Conservation (phyloP, 2,888 invertebrate species). For the Coecobrya sp. region DNA sequence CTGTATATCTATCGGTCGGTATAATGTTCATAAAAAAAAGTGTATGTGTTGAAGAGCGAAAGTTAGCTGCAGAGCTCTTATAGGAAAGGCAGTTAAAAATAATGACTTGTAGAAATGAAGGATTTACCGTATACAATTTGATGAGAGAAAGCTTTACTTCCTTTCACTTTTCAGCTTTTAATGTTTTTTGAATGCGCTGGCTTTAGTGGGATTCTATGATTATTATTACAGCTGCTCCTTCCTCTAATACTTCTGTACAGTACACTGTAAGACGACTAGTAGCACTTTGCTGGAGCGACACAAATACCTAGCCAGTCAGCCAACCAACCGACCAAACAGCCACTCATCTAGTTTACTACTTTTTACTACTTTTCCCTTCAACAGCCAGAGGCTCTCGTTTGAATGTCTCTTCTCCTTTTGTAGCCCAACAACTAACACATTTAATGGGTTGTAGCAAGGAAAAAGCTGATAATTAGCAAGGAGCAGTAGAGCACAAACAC, state of each 20-base stretch:
- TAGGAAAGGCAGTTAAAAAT: slow-evolving; percentile 68
- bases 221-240: slow-evolving; percentile 66
- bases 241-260: background rate
- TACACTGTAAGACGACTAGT: background rate
- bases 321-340: background rate
- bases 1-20: too few relatives aligned
- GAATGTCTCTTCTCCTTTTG: slow-evolving; percentile 44
- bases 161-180: slow-evolving; percentile 74
- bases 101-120: slow-evolving; percentile 76
- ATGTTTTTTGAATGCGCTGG: slow-evolving; percentile 66
- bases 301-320: background rate
- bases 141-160: slow-evolving; percentile 73
- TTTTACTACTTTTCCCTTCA: slow-evolving; percentile 43
- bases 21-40: background rate
- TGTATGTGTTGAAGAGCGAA: background rate
- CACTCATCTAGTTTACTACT: slow-evolving; percentile 43
- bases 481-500: slow-evolving; percentile 39
- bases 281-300: slow-evolving; percentile 7
- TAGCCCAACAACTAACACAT: slow-evolving; percentile 54
- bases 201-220: slow-evolving; percentile 62
- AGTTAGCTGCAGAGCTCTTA: slow-evolving; percentile 1
- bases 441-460: slow-evolving; percentile 77
- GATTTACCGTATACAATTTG: slow-evolving; percentile 66
- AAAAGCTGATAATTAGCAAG: slow-evolving; percentile 81
- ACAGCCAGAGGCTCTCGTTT: slow-evolving; percentile 56